These are phyloP conservation scores for Thermophis baileyi DNA, from an alignment of 2,113 vertebrate species.

Conservation along the genomic window DNA sequence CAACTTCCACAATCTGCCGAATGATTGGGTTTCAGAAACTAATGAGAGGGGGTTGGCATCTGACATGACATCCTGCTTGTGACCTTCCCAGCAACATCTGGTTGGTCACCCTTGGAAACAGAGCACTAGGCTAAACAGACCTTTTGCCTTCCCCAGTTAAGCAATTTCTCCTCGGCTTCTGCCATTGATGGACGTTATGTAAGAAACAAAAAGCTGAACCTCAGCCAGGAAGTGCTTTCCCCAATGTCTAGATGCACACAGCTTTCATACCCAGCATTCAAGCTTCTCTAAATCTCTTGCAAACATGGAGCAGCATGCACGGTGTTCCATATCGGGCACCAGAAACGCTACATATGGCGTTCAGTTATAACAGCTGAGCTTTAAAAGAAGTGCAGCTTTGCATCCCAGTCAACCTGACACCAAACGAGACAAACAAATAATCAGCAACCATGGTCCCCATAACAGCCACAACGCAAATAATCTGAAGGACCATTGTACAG, in stretches of 20 bases:
- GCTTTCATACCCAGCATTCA: conserved; percentile 70
- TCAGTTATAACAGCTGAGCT: conserved; percentile 73
- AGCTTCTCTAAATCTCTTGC: conserved; percentile 72
- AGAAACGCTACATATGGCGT: conserved; percentile 75
- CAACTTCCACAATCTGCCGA: not conserved
- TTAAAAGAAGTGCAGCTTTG: conserved; percentile 69
- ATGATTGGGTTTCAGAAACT: not conserved
- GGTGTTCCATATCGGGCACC: conserved; percentile 64
- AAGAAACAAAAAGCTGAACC: conserved; percentile 51
- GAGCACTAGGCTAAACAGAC: not conserved
- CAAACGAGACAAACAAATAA: conserved; percentile 49
- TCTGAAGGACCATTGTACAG: conserved; percentile 26
- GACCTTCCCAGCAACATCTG: not conserved
- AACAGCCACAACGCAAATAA: not conserved
- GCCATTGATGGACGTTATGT: conserved; percentile 46
- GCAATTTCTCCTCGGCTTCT: conserved; percentile 30
- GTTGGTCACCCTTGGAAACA: not conserved
- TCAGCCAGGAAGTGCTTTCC: conserved; percentile 65
- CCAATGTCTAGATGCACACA: conserved; percentile 67
- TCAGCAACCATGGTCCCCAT: not conserved
- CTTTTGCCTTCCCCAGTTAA: not conserved
- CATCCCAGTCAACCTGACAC: conserved; percentile 67
- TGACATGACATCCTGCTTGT: not conserved
- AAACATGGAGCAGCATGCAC: conserved; percentile 72
- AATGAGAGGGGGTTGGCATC: not conserved